Base-by-base conservation (phyloP, 2,888 invertebrate species). In the Drosophila hamatofila region DNA sequence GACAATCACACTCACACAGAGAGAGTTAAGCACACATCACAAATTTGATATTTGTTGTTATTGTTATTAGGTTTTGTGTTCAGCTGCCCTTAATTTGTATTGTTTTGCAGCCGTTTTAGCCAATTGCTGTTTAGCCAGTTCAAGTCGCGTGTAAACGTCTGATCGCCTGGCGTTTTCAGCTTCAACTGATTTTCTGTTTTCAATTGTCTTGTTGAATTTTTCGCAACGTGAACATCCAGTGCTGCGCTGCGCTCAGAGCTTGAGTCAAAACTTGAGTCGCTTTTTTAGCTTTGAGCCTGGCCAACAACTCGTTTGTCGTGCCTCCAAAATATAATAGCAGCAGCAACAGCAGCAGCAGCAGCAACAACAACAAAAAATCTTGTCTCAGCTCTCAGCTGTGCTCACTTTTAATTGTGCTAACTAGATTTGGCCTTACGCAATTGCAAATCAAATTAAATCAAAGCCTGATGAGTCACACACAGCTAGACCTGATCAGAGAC, bases 281-380 rank as follows among this genome's bases (percentile, higher is more conserved):
- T 48, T 62, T 60, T 51, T 49, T 51, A 30, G 70, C 55, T 68
- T 69, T 76, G 69, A 76, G 81, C 66, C 65, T 63, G 70, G 35
- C 57, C 55, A 42, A 56, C 70, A 85, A 85, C 84, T 85, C 69
- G 88, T 88, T 85, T 88, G 87, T 88, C 88, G 86, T 86, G 86
- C 88, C 86, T 88, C 88, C 86, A 86, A 84, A 80, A 69, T 42
- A 42, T 56, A 54, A 37, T 48, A 54, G 27, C 49, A 62, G 5
- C 12, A 39, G n/a, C 37, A 37, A n/a, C n/a, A 37, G 37, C 41
- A 37, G 18, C n/a, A 55, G 35, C 5, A 42, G 25, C n/a, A 49
- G 25, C 11, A 35, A 9, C 27, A 30, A 2, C 33, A 42, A 37
- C n/a, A 18, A 23, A 16, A 39, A 56, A 57, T 57, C 56, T 68